Evolutionary conservation across 2,797 vertebrate species (phyloP).

Genomic region (Crocidura indochinensis): DNA sequence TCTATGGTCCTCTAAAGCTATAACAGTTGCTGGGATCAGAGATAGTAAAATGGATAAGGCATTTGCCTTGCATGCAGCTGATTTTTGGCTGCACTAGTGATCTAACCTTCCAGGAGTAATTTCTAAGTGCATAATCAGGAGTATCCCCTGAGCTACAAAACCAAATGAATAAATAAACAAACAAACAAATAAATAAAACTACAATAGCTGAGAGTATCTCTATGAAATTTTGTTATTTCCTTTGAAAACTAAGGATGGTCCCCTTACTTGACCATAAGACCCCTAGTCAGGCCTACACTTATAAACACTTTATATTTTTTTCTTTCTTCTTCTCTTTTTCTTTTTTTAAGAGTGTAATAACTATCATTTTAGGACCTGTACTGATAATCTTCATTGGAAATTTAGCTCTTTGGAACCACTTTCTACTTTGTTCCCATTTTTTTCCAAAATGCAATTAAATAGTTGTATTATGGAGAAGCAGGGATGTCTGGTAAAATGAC

Average conservation of each 20-base stretch:
- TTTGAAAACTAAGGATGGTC: neutral
- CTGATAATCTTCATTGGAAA: rapidly evolving
- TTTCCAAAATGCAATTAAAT: neutral
- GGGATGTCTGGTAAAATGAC: no score
- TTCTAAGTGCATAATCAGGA: no score
- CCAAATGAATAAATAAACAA: no score
- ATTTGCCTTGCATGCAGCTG: no score
- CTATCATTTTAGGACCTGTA: neutral
- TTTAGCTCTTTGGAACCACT: neutral
- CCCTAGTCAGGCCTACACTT: neutral
- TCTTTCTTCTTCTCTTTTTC: neutral
- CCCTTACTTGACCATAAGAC: rapidly evolving
- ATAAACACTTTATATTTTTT: neutral
- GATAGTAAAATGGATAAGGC: no score
- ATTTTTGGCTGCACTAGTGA: no score
- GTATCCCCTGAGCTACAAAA: no score
- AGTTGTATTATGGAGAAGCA: neutral
- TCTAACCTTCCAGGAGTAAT: no score
- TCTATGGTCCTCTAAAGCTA: neutral
- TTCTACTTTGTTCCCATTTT: neutral
- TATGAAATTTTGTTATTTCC: no score
- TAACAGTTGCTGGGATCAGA: neutral
- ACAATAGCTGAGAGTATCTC: neutral
- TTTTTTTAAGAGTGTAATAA: no score
- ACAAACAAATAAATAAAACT: neutral